phyloP scores from a whole-genome alignment of 2,797 vertebrate genomes.

The Masticophis lateralis region DNA sequence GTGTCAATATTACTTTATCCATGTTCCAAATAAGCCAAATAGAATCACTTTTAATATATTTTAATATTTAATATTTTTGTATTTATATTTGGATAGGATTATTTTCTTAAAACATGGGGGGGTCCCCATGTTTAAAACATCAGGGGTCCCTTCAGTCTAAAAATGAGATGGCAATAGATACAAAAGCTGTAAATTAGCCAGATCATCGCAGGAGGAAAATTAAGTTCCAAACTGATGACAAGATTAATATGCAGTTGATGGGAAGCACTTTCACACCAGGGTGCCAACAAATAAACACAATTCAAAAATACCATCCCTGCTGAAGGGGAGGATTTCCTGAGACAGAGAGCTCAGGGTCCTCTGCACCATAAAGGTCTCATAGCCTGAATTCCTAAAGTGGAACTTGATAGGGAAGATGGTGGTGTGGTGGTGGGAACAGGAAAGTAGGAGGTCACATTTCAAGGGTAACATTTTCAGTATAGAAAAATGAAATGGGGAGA shows the following conservation, averaged over 20 bases:
- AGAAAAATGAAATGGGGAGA: conserved; percentile 38
- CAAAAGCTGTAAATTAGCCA: conserved; percentile 70
- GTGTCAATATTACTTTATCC: background rate
- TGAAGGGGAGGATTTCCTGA: conserved; percentile 64
- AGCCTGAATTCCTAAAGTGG: conserved; percentile 60
- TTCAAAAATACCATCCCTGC: conserved; percentile 79
- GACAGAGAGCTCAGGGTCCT: conserved; percentile 21
- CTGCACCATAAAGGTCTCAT: conserved; percentile 35
- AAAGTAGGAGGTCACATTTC: conserved; percentile 26
- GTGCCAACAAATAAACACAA: conserved; percentile 96
- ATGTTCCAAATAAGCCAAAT: background rate
- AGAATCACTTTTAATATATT: background rate
- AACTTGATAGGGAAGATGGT: conserved; percentile 41
- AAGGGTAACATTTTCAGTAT: conserved; percentile 47
- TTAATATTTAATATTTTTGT: too few species aligned
- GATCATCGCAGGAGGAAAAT: conserved; percentile 66
- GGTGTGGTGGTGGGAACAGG: background rate
- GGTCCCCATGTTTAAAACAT: too few species aligned
- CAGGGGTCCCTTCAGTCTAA: conserved; percentile 14
- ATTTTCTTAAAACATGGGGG: background rate
- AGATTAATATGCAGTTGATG: conserved; percentile 93
- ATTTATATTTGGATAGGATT: background rate
- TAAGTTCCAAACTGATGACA: conserved; percentile 77
- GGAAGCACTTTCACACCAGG: conserved; percentile 84
- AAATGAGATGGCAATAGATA: conserved; percentile 41